Evolutionary conservation across 2,888 invertebrate species (phyloP).

Genomic region (Achlya flavicornis): DNA sequence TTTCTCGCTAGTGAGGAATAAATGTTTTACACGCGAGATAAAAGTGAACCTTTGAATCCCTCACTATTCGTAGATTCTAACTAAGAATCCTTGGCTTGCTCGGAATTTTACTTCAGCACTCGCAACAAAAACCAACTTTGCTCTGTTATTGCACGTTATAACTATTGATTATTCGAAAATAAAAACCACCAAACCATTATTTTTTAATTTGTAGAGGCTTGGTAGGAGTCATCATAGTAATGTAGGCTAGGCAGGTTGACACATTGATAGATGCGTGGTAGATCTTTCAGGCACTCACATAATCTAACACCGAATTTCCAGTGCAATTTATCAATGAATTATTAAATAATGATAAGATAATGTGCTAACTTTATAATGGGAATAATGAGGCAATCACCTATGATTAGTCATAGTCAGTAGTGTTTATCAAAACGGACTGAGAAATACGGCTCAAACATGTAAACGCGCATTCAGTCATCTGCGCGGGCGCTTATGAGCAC

Average conservation of each 20-base stretch:
- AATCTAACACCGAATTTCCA: background rate
- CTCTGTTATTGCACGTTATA: no score
- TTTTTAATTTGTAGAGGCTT: background rate
- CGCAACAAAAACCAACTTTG: no score
- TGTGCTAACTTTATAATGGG: slow-evolving; percentile 27
- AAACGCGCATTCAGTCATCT: slow-evolving; percentile 50
- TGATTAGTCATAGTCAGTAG: slow-evolving; percentile 56
- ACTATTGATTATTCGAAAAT: no score
- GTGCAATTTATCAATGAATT: slow-evolving; percentile 1
- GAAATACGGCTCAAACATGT: slow-evolving; percentile 52
- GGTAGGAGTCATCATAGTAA: background rate
- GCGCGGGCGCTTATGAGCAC: slow-evolving; percentile 50
- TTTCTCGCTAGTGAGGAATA: no score
- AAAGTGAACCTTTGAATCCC: no score
- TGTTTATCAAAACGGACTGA: slow-evolving; percentile 63
- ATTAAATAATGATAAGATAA: slow-evolving; percentile 31
- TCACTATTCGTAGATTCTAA: no score
- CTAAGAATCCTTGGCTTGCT: no score
- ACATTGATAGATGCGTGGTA: background rate
- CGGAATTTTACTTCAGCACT: no score
- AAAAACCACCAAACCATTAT: background rate
- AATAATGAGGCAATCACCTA: slow-evolving; percentile 47
- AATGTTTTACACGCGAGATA: no score
- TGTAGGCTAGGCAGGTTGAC: background rate
- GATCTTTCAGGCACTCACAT: background rate